A percentile compares a stretch with the other conserved stretches of the same genome.
Conservation (phyloP, 2,113 vertebrate species). For the Ramphastos sulfuratus region DNA sequence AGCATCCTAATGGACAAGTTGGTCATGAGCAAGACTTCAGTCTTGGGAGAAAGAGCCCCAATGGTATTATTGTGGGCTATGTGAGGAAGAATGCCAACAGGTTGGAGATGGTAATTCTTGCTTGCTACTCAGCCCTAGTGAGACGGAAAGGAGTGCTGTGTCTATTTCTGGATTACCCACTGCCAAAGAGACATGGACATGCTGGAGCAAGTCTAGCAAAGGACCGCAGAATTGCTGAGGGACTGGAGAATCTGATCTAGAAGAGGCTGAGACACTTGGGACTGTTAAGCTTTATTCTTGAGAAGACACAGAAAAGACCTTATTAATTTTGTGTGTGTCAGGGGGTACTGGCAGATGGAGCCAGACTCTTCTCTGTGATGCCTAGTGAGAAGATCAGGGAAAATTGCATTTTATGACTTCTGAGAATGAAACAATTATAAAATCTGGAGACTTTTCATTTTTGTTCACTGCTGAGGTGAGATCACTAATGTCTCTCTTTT, state of each 20-base stretch:
- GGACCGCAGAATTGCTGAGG: not conserved
- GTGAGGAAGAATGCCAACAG: not conserved
- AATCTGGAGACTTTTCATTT: not conserved
- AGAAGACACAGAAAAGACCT: not conserved
- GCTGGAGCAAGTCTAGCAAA: not conserved
- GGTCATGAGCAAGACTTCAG: not conserved
- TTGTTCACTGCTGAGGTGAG: not conserved
- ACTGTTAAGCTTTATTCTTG: not conserved
- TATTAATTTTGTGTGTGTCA: not conserved
- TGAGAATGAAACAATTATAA: not conserved
- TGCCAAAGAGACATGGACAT: not conserved
- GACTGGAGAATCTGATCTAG: not conserved
- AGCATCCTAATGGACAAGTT: not conserved
- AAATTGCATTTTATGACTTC: not conserved
- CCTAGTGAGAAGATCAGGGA: not conserved
- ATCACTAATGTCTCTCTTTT: not conserved
- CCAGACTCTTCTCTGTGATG: not conserved
- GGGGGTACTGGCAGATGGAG: not conserved
- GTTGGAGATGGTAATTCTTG: not conserved
- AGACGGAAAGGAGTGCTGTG: not conserved
- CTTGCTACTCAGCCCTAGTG: not conserved
- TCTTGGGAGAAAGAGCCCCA: not conserved
- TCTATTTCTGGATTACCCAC: not conserved
- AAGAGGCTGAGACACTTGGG: not conserved
- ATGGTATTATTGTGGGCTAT: not conserved